Base-by-base conservation (phyloP, 2,888 invertebrate genomes). In the Argynnis bischoffii region DNA sequence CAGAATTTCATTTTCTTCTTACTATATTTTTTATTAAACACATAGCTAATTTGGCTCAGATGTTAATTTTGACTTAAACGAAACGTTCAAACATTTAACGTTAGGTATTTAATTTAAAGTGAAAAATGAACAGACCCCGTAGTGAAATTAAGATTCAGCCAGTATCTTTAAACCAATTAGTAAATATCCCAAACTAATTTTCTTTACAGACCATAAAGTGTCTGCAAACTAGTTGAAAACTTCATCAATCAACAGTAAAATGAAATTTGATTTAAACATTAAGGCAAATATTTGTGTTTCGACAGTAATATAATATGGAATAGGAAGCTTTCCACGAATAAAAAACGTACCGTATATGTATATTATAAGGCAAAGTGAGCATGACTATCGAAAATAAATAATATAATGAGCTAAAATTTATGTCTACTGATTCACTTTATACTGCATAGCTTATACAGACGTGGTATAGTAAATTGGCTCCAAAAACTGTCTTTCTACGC, bases 161-260 rank as follows among this genome's bases (percentile, higher is more conserved):
- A 21, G 31, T 55, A 63, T 59, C 63, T 56, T 18, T 41, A 48
- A 64, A 65, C 51, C 61, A 63, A 61, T 71, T 64, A 61, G 63
- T 46, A 63, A 69, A 69, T 63, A 67, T 55, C 35, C 51, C 59
- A n/a, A 71, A 63, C 55, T 61, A 64, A 61, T 69, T 64, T 57
- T 61, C 66, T 53, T 67, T 47, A 67, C 60, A 59, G 55, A 69
- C 16, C 35, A 13, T 48, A 31, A 48, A 59, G 26, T 59, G 48
- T 16, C 48, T 6, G 59, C 48, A 48, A 59, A 48, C 59, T 59
- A 59, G 5, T 59, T 14, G 26, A 54, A 26, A 72, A 66, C 59
- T 71, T 66, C 26, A 50, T 46, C 46, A 69, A 65, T 68, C 60
- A 63, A 67, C 54, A 59, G 50, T 31, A 35, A 61, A 18, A 46